A percentile compares a stretch with the other conserved stretches of the same genome.
Conservation (phyloP, 1,140 invertebrate species). For the Rhyacophila brunnea region DNA sequence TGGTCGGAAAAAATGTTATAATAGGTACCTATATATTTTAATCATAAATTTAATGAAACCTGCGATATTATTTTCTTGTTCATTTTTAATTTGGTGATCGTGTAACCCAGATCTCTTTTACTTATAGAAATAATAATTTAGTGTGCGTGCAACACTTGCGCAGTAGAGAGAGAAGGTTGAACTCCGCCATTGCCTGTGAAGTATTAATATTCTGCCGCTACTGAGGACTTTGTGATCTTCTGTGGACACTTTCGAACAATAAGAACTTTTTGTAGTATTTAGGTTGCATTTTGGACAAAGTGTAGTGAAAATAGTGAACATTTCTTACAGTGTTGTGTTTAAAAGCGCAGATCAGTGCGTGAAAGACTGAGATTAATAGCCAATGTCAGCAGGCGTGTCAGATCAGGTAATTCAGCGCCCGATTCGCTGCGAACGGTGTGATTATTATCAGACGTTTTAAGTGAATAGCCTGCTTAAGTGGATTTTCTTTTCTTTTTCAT, state of each 20-base stretch:
- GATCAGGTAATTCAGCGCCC: conserved; percentile 58
- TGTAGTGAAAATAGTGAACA: conserved; percentile 18
- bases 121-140: no score
- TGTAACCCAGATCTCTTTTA: no score
- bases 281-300: conserved; percentile 19
- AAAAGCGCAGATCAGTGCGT: conserved; percentile 22
- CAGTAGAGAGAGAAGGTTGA: conserved; percentile 19
- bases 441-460: conserved; percentile 33
- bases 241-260: conserved; percentile 22
- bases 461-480: conserved; percentile 36
- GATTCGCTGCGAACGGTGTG: conserved; percentile 35
- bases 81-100: no score
- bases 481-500: conserved; percentile 53
- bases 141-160: conserved; percentile 16
- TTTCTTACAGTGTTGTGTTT: conserved; percentile 16
- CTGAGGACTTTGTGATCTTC: conserved; percentile 14
- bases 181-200: conserved; percentile 18
- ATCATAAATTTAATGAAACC: no score
- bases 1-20: no score
- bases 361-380: conserved; percentile 41
- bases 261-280: conserved; percentile 25
- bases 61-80: no score
- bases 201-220: conserved; percentile 19
- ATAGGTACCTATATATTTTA: no score
- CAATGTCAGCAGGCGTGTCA: conserved; percentile 71